Percentiles rank a stretch among this genome's conserved stretches.
These are phyloP conservation scores for Glaucopsyche alexis DNA, from an alignment of 2,888 invertebrate genomes.

Conservation along the genomic window DNA sequence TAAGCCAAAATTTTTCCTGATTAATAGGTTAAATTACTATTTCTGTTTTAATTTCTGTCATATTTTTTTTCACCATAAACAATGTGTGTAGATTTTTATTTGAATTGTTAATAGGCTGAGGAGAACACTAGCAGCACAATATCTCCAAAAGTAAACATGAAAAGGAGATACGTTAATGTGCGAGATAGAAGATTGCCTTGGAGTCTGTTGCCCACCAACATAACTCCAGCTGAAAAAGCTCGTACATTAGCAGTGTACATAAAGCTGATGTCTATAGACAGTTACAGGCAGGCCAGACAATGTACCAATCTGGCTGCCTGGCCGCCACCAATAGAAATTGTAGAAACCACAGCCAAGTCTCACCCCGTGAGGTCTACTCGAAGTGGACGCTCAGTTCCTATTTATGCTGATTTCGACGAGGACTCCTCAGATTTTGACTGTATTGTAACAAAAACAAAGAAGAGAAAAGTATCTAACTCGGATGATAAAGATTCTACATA, in stretches of 20 bases:
- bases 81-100: conserved; percentile 18
- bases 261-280: conserved; percentile 69
- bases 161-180: conserved; percentile 64
- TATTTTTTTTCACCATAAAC: neutral
- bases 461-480: conserved; percentile 61
- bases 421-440: conserved; percentile 70
- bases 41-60: too few relatives aligned
- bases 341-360: conserved; percentile 58
- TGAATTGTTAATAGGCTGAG: conserved; percentile 46
- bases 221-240: conserved; percentile 66
- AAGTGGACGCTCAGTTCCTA: conserved; percentile 67
- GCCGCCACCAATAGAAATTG: conserved; percentile 69
- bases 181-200: conserved; percentile 71
- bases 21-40: neutral
- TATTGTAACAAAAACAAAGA: conserved; percentile 63
- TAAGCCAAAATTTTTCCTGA: neutral
- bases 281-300: conserved; percentile 64
- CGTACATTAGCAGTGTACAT: conserved; percentile 67
- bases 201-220: conserved; percentile 61
- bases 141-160: conserved; percentile 54
- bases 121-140: conserved; percentile 39
- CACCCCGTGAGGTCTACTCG: conserved; percentile 66
- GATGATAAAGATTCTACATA: conserved; percentile 58
- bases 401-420: conserved; percentile 70
- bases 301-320: conserved; percentile 61